Conservation (phyloP, 2,888 invertebrate species). For the Bhutanitis thaidina region DNA sequence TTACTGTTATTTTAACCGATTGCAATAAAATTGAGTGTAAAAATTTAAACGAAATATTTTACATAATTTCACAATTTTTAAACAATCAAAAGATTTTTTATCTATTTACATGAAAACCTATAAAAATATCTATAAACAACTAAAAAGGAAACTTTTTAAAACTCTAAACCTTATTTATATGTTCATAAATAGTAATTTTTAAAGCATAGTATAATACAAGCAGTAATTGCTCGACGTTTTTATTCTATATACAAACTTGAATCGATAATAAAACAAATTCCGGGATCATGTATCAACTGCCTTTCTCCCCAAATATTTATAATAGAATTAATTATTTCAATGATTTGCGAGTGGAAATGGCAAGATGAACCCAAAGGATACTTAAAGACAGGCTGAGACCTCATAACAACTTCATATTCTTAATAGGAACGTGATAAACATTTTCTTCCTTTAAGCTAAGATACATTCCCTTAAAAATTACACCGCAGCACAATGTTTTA, state of each 20-base stretch:
- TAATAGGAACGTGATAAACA: no score
- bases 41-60: background rate
- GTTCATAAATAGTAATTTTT: conserved; percentile 13
- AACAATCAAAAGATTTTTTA: background rate
- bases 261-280: background rate
- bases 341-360: background rate
- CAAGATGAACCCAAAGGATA: background rate
- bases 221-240: background rate
- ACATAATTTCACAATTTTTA: conserved; percentile 7
- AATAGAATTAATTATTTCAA: no score
- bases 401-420: conserved; percentile 3
- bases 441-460: no score
- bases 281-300: no score
- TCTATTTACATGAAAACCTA: conserved; percentile 7
- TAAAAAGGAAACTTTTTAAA: background rate
- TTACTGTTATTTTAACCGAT: background rate
- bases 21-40: conserved; percentile 1
- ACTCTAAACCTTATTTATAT: background rate
- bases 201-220: conserved; percentile 15
- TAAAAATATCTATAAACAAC: background rate
- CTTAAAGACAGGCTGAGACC: no score
- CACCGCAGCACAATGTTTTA: no score
- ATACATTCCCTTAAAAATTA: no score
- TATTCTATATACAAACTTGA: background rate
- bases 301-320: no score